A percentile compares a stretch with the other conserved stretches of the same genome.
These are phyloP conservation scores for Chrysogorgia sp. DNA, from an alignment of 92 coral and sea anemone genomes.

Conservation along the genomic window DNA sequence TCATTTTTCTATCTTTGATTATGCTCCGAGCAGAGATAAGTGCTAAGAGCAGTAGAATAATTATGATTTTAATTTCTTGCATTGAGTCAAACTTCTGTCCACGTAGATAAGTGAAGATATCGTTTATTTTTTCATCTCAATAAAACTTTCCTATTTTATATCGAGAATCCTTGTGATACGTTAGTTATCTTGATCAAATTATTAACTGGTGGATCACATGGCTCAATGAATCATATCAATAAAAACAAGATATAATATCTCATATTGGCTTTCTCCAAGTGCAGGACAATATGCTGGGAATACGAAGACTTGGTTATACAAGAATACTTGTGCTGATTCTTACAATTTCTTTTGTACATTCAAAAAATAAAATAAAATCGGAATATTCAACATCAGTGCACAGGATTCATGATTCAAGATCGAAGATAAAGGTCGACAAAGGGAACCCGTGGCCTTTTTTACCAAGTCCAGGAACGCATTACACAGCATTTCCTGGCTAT, in stretches of 20 bases:
- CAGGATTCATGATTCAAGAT: not conserved
- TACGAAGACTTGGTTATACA: not conserved
- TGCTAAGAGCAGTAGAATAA: not conserved
- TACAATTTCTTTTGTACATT: not conserved
- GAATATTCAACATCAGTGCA: not conserved
- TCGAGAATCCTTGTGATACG: not conserved
- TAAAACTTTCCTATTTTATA: too few relatives aligned
- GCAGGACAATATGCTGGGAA: not conserved
- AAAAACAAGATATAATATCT: not conserved
- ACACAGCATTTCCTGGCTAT: not conserved
- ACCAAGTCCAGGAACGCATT: conserved; percentile 27
- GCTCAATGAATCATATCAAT: not conserved
- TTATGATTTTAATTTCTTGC: not conserved
- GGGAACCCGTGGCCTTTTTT: conserved; percentile 33
- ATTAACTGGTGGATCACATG: conserved; percentile 8
- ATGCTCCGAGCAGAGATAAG: not conserved
- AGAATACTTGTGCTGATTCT: not conserved
- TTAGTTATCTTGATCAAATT: not conserved
- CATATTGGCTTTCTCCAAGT: not conserved
- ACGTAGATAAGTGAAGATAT: too few relatives aligned
- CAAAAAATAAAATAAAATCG: not conserved
- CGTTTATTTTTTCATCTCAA: too few relatives aligned
- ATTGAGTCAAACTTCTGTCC: not conserved
- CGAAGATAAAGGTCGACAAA: conserved; percentile 1
- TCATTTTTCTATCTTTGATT: not conserved